These are phyloP conservation scores for Alviniconcha marisindica DNA, from an alignment of 1,140 invertebrate genomes.

Conservation along the genomic window DNA sequence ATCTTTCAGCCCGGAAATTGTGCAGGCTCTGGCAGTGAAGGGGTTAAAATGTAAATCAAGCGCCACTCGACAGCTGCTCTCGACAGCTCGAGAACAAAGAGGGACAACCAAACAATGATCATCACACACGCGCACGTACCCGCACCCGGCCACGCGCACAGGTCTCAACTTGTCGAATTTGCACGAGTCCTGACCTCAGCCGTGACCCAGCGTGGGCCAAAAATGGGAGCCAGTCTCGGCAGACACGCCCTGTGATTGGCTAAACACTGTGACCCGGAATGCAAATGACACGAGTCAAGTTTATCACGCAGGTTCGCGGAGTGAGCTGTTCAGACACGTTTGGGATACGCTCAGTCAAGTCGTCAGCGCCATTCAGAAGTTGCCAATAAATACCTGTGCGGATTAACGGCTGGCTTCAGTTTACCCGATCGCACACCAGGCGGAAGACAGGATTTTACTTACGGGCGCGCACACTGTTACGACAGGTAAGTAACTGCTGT, in stretches of 20 bases:
- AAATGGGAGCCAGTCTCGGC: not conserved
- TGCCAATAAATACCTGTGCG: conserved; percentile 15
- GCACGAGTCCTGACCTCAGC: not conserved
- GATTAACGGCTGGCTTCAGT: not conserved
- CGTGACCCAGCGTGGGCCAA: not conserved
- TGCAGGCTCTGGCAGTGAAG: too few species aligned
- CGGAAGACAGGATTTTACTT: conserved; percentile 20
- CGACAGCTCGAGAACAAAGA: not conserved
- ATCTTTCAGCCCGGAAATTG: too few species aligned
- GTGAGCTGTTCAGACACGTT: not conserved
- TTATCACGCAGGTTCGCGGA: not conserved
- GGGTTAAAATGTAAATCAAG: too few species aligned
- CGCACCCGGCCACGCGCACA: not conserved
- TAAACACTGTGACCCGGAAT: not conserved
- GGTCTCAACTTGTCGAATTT: not conserved
- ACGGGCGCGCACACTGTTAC: too few species aligned
- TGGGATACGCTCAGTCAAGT: not conserved
- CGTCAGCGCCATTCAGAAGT: too few species aligned
- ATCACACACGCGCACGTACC: not conserved
- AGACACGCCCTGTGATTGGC: not conserved
- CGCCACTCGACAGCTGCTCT: too few species aligned
- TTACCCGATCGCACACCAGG: not conserved
- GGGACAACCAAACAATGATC: conserved; percentile 16
- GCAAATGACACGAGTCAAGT: conserved; percentile 19
- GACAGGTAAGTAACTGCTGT: too few species aligned